Evolutionary conservation across 2,113 vertebrate genomes (phyloP), one percentile per base, ranked within the genome.

Genomic region (Microtus pennsylvanicus): DNA sequence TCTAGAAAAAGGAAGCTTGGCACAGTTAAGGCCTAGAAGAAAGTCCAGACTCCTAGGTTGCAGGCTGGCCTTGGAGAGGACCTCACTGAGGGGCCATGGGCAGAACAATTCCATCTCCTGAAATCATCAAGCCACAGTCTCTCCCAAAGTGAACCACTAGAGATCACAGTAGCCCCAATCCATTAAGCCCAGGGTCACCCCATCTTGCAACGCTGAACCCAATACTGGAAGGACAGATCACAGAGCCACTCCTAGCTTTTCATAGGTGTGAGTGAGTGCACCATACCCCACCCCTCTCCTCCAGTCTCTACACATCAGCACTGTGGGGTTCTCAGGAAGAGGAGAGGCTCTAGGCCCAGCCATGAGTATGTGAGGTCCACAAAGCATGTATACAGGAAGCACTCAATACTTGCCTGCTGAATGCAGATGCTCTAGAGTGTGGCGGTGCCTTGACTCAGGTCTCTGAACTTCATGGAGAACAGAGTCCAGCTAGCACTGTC

Each of bases 1-100:
- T 61, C 74, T 0, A 0, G 45, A 24, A 0, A 52, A 19, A 14
- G 30, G 45, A 24, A 50, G 10, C 1, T 0, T 0, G 0, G 2
- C 26, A 45, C 70, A 3, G 1, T 26, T 2, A 63, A 24, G 42
- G n/a, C 47, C 45, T 5, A 10, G 65, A 55, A 50, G 52, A 1
- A 50, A 26, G 47, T 26, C 33, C 4, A 1, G 0, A 3, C 11
- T 28, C 0, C 63, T 2, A 2, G 26, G 89, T 72, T 35, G 33
- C 63, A 26, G 70, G 14, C 38, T 55, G 11, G 61, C n/a, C 63
- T 75, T 13, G 28, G 30, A 4, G 35, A 86, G 58, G 2, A 10
- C 10, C 1, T 0, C 28, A 0, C 28, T 4, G 17, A 81, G 24
- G 38, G 9, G 3, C 0, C 0, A 10, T 1, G 0, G 12, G 17